Evolutionary conservation across 2,888 invertebrate genomes (phyloP).

Genomic region (Oeneis ivallda): DNA sequence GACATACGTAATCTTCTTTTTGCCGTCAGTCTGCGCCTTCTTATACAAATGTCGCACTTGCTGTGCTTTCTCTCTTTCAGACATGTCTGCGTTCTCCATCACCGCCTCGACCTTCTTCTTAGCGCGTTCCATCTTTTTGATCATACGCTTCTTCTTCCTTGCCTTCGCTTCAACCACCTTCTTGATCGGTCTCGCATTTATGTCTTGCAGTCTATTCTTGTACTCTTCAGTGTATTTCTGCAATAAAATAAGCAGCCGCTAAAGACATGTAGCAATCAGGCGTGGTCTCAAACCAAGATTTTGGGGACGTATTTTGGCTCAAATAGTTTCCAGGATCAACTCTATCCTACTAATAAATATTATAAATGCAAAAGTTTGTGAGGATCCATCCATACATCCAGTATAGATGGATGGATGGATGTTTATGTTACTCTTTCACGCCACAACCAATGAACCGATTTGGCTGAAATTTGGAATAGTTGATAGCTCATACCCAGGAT

Average conservation of each 20-base stretch:
- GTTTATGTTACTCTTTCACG: too few species aligned
- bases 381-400: too few species aligned
- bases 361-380: too few species aligned
- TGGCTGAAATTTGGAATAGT: too few species aligned
- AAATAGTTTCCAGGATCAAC: too few species aligned
- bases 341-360: too few species aligned
- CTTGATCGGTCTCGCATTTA: conserved; percentile 97
- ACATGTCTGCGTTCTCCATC: conserved; percentile 93
- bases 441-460: too few species aligned
- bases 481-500: too few species aligned
- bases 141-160: conserved; percentile 95
- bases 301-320: too few species aligned
- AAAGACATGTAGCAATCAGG: background rate
- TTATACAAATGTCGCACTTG: conserved; percentile 96
- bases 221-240: conserved; percentile 93
- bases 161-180: conserved; percentile 99
- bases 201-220: conserved; percentile 89
- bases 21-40: conserved; percentile 91
- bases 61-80: conserved; percentile 95
- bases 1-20: conserved; percentile 95
- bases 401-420: too few species aligned
- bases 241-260: conserved; percentile 38
- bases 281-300: background rate
- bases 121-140: conserved; percentile 93
- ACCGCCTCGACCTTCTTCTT: conserved; percentile 98